Conservation (phyloP, 2,797 vertebrate species). For the Argentina silus region DNA sequence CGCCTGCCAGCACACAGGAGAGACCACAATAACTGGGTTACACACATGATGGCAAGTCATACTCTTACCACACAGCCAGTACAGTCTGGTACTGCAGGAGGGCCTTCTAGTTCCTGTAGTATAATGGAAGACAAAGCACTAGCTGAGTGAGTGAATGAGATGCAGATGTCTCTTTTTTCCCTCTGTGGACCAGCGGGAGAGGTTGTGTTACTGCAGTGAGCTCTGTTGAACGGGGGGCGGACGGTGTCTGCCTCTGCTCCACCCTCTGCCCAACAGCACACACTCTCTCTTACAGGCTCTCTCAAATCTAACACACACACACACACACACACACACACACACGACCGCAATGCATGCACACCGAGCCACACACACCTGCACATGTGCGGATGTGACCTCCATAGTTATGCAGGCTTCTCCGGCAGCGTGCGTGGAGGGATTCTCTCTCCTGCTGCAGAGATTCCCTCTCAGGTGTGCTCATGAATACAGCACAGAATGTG, state of each 20-base stretch:
- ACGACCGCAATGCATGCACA: not conserved
- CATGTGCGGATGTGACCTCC: conserved; percentile 6
- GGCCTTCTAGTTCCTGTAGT: not conserved
- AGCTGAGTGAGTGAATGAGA: not conserved
- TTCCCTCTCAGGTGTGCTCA: not conserved
- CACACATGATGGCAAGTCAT: not conserved
- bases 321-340: conserved; percentile 5
- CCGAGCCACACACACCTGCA: conserved; percentile 20
- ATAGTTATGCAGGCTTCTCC: conserved; percentile 16
- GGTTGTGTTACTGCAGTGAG: conserved; percentile 25
- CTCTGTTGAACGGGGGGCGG: conserved; percentile 21
- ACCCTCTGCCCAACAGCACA: conserved; percentile 1
- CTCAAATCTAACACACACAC: conserved; percentile 10
- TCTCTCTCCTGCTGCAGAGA: not conserved
- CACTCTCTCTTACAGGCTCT: conserved; percentile 1
- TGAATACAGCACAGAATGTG: not conserved
- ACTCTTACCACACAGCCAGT: not conserved
- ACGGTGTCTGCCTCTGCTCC: conserved; percentile 16
- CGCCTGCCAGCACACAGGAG: conserved; percentile 52
- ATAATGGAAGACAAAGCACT: not conserved
- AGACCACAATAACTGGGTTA: not conserved
- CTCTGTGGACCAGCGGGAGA: too few relatives aligned
- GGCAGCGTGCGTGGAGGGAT: not conserved
- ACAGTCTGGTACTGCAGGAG: not conserved
- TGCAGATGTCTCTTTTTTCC: not conserved